A percentile compares a stretch with the other conserved stretches of the same genome.
These are phyloP conservation scores for Thamnophis sirtalis DNA, from an alignment of 2,113 vertebrate genomes.

Conservation along the genomic window DNA sequence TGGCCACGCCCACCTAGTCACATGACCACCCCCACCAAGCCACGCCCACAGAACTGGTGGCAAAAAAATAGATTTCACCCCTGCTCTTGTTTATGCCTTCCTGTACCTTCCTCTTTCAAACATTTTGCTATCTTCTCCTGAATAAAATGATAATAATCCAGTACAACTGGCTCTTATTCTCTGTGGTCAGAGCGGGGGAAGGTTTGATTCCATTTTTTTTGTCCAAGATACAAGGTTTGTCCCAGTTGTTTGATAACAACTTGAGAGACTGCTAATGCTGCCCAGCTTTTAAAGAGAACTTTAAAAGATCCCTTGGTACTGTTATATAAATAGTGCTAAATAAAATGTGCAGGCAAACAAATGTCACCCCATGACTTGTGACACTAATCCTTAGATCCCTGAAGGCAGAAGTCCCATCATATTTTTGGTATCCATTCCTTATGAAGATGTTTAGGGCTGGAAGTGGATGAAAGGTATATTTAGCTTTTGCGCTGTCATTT, in stretches of 20 bases:
- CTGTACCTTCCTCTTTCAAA: neutral
- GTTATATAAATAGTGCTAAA: neutral
- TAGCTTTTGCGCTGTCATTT: neutral
- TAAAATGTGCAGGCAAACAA: neutral
- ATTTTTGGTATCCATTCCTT: neutral
- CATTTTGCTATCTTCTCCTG: neutral
- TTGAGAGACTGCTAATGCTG: neutral
- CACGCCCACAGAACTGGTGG: too few relatives aligned
- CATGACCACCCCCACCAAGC: too few relatives aligned
- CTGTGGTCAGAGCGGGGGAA: neutral
- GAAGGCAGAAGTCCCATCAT: neutral
- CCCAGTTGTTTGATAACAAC: neutral
- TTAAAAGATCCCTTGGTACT: neutral
- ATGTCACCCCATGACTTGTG: neutral
- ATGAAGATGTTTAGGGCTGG: neutral
- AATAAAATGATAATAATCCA: neutral
- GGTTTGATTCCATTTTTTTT: neutral
- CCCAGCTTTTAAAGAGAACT: neutral
- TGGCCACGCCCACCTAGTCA: too few relatives aligned
- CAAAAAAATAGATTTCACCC: too few relatives aligned
- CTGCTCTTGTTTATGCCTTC: neutral
- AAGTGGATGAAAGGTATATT: neutral
- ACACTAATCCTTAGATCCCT: neutral
- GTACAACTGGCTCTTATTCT: neutral
- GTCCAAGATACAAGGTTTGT: neutral